phyloP scores from a whole-genome alignment of 2,113 vertebrate genomes.

The Saguinus midas region DNA sequence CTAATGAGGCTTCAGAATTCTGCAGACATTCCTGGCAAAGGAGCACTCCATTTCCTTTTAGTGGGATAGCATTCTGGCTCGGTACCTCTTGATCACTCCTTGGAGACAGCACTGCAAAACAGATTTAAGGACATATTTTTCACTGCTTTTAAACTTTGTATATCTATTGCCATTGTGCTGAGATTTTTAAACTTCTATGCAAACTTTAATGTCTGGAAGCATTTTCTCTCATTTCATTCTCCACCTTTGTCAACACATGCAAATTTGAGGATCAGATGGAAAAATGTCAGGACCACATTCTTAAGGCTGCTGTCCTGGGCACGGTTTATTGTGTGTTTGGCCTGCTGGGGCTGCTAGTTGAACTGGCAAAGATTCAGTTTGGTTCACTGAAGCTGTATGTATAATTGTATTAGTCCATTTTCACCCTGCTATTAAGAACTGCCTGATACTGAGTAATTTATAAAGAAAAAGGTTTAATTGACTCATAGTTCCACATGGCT shows the following conservation, averaged over 20 bases:
- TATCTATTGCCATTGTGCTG: neutral
- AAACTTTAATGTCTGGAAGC: neutral
- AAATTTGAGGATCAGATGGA: neutral
- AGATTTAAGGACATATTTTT: neutral
- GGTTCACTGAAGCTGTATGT: neutral
- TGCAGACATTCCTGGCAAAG: conserved; percentile 1
- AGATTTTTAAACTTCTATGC: neutral
- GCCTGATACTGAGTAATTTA: no score
- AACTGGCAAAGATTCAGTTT: neutral
- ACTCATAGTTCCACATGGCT: no score
- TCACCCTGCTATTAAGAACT: no score
- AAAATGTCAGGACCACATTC: neutral
- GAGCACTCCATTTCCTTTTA: conserved; percentile 18
- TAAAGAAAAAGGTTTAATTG: no score
- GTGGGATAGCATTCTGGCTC: conserved; percentile 22
- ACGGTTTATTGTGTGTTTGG: neutral
- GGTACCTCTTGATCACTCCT: neutral
- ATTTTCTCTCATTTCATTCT: neutral
- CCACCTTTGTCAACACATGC: no score
- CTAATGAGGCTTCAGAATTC: neutral
- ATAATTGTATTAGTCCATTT: no score
- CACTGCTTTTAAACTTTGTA: neutral
- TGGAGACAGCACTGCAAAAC: neutral
- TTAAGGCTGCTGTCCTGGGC: neutral
- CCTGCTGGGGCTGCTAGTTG: neutral